These are phyloP conservation scores for Eubasilissa regina DNA, from an alignment of 1,140 invertebrate species.

Conservation along the genomic window DNA sequence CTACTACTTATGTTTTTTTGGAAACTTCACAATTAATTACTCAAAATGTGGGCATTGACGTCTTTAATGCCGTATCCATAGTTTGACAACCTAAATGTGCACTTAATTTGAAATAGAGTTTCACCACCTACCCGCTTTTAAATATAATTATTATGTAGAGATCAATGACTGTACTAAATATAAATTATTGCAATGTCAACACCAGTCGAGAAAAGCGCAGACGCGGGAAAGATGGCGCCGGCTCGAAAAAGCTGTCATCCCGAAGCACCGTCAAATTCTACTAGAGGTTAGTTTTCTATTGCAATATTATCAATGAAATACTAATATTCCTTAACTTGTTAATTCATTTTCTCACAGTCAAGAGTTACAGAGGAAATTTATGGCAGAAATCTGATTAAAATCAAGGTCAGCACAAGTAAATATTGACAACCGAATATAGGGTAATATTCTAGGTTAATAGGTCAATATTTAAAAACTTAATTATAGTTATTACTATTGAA, in stretches of 20 bases:
- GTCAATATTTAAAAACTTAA: background rate
- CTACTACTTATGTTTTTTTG: too few relatives aligned
- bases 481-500: background rate
- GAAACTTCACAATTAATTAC: too few relatives aligned
- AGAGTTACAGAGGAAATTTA: background rate
- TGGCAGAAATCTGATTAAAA: background rate
- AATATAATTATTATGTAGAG: too few relatives aligned
- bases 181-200: too few relatives aligned
- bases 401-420: background rate
- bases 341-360: background rate
- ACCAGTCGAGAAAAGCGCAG: background rate
- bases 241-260: background rate
- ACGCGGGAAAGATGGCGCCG: slow-evolving; percentile 12
- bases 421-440: background rate
- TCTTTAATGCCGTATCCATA: too few relatives aligned
- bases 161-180: too few relatives aligned
- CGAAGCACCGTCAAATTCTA: slow-evolving; percentile 5
- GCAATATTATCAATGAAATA: background rate
- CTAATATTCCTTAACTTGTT: background rate
- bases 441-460: background rate
- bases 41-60: too few relatives aligned
- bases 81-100: too few relatives aligned
- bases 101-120: too few relatives aligned
- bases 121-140: too few relatives aligned
- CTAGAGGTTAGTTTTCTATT: slow-evolving; percentile 2